Evolutionary conservation across 2,888 invertebrate species (phyloP).

Genomic region (Incurvaria masculella): DNA sequence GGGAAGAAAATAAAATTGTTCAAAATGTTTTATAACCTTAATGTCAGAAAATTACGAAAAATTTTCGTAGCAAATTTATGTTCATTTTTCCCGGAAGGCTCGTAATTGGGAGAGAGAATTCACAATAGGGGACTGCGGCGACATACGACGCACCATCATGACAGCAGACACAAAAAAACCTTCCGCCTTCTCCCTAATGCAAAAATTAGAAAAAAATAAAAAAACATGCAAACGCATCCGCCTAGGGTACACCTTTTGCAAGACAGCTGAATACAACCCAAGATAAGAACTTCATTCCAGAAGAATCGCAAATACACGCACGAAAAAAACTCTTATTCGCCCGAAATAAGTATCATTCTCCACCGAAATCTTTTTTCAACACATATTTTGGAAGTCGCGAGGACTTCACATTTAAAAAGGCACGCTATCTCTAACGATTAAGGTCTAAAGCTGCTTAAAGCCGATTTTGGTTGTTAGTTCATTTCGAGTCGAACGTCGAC

Average conservation of each 20-base stretch:
- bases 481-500: constrained; percentile 33
- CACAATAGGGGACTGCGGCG: neutral
- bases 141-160: neutral
- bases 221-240: neutral
- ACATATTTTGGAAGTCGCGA: neutral
- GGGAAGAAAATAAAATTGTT: no score
- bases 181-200: neutral
- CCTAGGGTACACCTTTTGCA: neutral
- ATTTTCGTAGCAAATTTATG: no score
- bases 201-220: neutral
- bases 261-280: neutral
- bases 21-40: no score
- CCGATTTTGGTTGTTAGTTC: constrained; percentile 19
- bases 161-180: neutral
- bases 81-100: no score
- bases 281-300: neutral
- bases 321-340: neutral
- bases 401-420: no score
- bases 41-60: no score
- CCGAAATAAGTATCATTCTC: neutral
- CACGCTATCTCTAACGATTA: constrained; percentile 10
- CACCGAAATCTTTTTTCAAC: neutral
- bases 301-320: neutral
- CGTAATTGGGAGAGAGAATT: no score
- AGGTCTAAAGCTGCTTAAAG: constrained; percentile 22